Base-by-base conservation (phyloP, 2,888 invertebrate species). In the Cephus spinipes region DNA sequence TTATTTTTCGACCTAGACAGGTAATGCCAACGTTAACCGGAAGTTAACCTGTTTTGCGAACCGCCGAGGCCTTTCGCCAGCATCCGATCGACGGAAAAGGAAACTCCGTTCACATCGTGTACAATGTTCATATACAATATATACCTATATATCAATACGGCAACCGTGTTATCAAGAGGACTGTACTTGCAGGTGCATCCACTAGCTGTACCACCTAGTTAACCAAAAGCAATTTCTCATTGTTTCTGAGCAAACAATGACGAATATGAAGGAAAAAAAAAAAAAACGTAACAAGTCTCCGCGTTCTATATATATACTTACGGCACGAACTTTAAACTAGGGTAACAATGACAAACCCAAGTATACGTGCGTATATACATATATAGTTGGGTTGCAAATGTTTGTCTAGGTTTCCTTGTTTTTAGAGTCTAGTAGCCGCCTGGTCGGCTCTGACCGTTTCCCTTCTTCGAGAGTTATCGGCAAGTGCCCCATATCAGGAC, bases 261-360 rank as follows among this genome's bases (percentile, higher is more conserved):
- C 55, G 23, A 55, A 55, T 2, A 55, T 23, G 55, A 55, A 34
- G 23, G n/a, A 55, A 11, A 11, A 9, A 33, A 34, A 34, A 31
- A 32, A 34, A 40, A 71, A 32, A 15, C 9, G 71, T 71, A 71
- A 33, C 71, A 71, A 69, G 12, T 71, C 71, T 71, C 71, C 32
- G 6, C 71, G 71, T 71, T 11, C 12, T 71, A 71, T 71, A 71
- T 71, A 23, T 55, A 71, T 33, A 33, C 32, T 68, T 71, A 33
- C 55, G 75, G 75, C 77, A 74, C 75, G 77, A 77, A 77, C 77
- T 77, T 77, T 77, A 69, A 77, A 75, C 75, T 34, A 40, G 69
- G 75, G 71, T 69, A 77, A 74, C 74, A 77, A 77, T 74, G 77
- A 71, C 75, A 77, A 75, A 75, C 34, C 33, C 30, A 15, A 69